Evolutionary conservation across 2,888 invertebrate genomes (phyloP).

Genomic region (Argyresthia goedartella): DNA sequence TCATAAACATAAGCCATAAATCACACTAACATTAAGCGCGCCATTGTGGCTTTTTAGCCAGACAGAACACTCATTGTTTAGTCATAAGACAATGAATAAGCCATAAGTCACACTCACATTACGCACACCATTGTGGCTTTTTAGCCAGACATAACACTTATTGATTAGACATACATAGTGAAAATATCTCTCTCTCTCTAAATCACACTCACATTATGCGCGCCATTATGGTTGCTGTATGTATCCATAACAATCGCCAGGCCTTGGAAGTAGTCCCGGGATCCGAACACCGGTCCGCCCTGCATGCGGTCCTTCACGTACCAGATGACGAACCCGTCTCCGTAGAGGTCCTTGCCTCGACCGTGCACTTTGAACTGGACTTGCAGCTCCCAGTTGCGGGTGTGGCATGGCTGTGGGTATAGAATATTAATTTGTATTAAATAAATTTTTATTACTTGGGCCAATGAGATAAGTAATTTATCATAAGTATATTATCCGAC

Average conservation of each 20-base stretch:
- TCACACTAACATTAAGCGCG: too few species aligned
- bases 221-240: conserved; percentile 99
- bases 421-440: neutral
- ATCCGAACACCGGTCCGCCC: conserved; percentile 94
- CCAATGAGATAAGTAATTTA: neutral
- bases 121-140: too few species aligned
- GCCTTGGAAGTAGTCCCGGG: conserved; percentile 90
- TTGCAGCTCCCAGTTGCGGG: conserved; percentile 96
- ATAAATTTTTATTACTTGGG: neutral
- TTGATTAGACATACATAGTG: too few species aligned
- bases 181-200: too few species aligned
- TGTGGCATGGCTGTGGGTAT: conserved; percentile 80
- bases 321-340: conserved; percentile 98
- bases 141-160: too few species aligned
- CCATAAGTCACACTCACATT: too few species aligned
- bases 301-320: conserved; percentile 83
- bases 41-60: too few species aligned
- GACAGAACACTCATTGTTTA: too few species aligned
- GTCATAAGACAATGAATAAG: too few species aligned
- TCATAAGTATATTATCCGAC: neutral
- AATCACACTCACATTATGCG: conserved; percentile 87
- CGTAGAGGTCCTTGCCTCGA: conserved; percentile 93
- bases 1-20: too few species aligned
- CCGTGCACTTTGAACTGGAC: conserved; percentile 97
- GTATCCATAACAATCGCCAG: conserved; percentile 96